Conservation (phyloP, 2,113 vertebrate genomes). For the Australoheros scitulus region DNA sequence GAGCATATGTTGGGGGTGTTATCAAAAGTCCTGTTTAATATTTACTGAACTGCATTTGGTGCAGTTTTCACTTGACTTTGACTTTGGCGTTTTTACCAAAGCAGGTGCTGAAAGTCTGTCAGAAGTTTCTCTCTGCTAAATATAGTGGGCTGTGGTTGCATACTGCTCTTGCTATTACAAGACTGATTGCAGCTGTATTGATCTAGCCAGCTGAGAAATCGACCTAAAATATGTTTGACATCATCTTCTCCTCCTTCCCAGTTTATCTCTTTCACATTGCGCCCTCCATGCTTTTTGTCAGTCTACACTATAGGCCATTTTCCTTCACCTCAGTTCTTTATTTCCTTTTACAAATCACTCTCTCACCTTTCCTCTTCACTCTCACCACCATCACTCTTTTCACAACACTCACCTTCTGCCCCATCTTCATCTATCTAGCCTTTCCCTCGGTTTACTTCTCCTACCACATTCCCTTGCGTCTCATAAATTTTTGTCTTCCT, state of each 20-base stretch:
- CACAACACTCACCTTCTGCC: background rate
- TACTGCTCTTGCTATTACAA: slow-evolving; percentile 34
- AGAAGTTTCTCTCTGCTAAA: slow-evolving; percentile 25
- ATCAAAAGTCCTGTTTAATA: slow-evolving; percentile 8
- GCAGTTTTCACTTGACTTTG: background rate
- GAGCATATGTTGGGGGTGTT: too few species aligned
- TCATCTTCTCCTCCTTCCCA: slow-evolving; percentile 44
- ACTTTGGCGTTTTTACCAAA: background rate
- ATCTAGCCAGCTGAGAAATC: slow-evolving; percentile 54
- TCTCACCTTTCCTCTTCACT: slow-evolving; percentile 27
- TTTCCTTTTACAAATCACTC: slow-evolving; percentile 36
- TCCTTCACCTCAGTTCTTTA: slow-evolving; percentile 29
- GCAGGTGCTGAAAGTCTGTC: slow-evolving; percentile 21
- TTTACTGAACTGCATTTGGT: slow-evolving; percentile 24
- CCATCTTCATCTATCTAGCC: slow-evolving; percentile 18
- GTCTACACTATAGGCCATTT: slow-evolving; percentile 1
- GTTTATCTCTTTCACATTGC: slow-evolving; percentile 44
- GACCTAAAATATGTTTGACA: slow-evolving; percentile 62
- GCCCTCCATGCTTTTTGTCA: slow-evolving; percentile 41
- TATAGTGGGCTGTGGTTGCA: slow-evolving; percentile 24
- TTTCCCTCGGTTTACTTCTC: background rate
- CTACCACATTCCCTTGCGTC: background rate
- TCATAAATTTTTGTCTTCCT: slow-evolving; percentile 16
- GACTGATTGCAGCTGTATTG: slow-evolving; percentile 57
- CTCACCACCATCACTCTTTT: slow-evolving; percentile 24